Evolutionary conservation across 37 sponge, comb jelly and placozoan species (phyloP), one percentile per base, ranked within the genome.

Genomic region (Bolinopsis microptera): DNA sequence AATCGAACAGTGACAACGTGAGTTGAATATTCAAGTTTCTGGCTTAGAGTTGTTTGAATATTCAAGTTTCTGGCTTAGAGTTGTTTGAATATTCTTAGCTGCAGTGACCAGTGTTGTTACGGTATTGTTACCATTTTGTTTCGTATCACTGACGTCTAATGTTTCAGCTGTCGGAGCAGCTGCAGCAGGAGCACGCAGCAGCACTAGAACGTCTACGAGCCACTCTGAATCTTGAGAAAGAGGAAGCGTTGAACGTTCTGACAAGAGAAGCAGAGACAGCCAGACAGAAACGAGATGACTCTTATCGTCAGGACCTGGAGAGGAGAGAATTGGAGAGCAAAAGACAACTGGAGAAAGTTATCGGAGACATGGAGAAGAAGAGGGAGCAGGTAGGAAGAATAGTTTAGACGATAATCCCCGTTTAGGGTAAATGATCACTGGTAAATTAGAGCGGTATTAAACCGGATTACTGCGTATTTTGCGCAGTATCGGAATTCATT

Each of bases 321-420:
- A 86, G 35, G 30, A 39, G 35, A 38, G 90, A 86, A 3, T 21
- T n/a, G 90, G 90, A 86, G 25, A 22, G 35, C 61, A 86, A 41
- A 48, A 27, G 30, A 8, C 61, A 86, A 48, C 34, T 86, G 90
- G 90, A 86, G 61, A 86, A 86, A 41, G 32, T 86, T 9, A 34
- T 86, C 8, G 32, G 36, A 1, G 90, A 86, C 39, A 86, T 86
- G 90, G 90, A 86, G 90, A 34, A 86, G 48, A 86, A 86, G 48
- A 27, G 90, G 22, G 90, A 86, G 28, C 90, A 80, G 74, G 74
- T 70, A 26, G 18, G 68, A n/a, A n/a, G n/a, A n/a, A n/a, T n/a
- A n/a, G n/a, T n/a, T n/a, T n/a, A n/a, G n/a, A n/a, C n/a, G n/a
- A n/a, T n/a, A n/a, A n/a, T n/a, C n/a, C n/a, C n/a, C n/a, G n/a